Evolutionary conservation across 2,113 vertebrate species (phyloP), one percentile per base, ranked within the genome.

Genomic region (Nanger granti): DNA sequence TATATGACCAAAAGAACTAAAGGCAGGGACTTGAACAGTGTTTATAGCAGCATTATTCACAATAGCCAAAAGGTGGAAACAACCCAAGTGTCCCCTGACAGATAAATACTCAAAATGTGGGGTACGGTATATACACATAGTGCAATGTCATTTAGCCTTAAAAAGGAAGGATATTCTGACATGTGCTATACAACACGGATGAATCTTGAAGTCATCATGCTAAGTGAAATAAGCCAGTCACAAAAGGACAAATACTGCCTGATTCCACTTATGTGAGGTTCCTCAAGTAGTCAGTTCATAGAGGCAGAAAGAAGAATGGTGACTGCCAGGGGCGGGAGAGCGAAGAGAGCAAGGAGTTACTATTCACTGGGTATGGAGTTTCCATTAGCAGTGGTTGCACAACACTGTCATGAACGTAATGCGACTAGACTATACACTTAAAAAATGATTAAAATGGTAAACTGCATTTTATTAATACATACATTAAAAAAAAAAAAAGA

Each of bases 81-180:
- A 49, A 55, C 3, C 59, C 24, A 60, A 47, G 41, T 4, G n/a
- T 49, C 91, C 47, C 52, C 9, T 29, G 13, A 8, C 9, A 28
- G 64, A 85, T 8, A 22, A 76, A 87, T 88, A 89, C 24, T 44
- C 7, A 97, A 59, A 95, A 82, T 8, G n/a, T 34, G 10, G 9
- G 7, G 12, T 18, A 34, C 1, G 2, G 8, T 12, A 13, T 14
- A 29, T 8, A 37, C 4, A 69, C 13, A 55, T 1, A 22, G 47
- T 11, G 52, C 55, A 88, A 28, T 57, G 26, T 11, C 60, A 95
- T 6, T 66, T n/a, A 37, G 83, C 29, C 66, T 41, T 41, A 15
- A 62, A 66, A 84, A 55, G 44, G 37, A 73, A 93, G 87, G 80
- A 91, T 76, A 47, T 79, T 37, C 82, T 57, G 89, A 60, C 54